These are phyloP conservation scores for Trisateles emortualis DNA, from an alignment of 2,888 invertebrate genomes.

Conservation along the genomic window DNA sequence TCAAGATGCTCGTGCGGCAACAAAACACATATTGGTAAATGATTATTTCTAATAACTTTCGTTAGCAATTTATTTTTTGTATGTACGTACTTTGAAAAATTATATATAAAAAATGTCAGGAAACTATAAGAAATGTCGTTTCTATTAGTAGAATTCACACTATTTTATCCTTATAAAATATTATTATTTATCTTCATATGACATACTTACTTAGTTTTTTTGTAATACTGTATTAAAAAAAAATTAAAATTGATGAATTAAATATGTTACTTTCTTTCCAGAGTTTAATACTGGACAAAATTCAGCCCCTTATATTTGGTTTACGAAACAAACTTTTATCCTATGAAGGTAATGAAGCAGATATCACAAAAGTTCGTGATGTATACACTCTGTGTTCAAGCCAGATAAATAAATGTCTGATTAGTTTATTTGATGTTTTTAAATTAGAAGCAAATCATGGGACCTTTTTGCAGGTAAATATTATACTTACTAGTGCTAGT, in stretches of 20 bases:
- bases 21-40: conserved; percentile 66
- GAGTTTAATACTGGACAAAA: conserved; percentile 62
- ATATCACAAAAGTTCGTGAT: conserved; percentile 58
- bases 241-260: too few species aligned
- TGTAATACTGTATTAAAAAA: too few species aligned
- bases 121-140: too few species aligned
- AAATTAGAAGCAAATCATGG: conserved; percentile 65
- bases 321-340: conserved; percentile 59
- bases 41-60: neutral
- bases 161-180: too few species aligned
- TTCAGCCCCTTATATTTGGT: conserved; percentile 62
- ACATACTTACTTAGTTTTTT: too few species aligned
- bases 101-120: too few species aligned
- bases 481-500: neutral
- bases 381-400: conserved; percentile 72
- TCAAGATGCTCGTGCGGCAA: conserved; percentile 56
- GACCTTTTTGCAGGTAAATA: conserved; percentile 61
- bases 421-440: conserved; percentile 72
- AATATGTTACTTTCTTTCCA: conserved; percentile 38
- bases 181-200: too few species aligned
- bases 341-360: conserved; percentile 38
- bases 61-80: neutral
- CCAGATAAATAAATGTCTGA: conserved; percentile 76
- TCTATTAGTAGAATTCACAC: too few species aligned
- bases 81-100: neutral